Percentiles rank a stretch among this genome's conserved stretches.
Evolutionary conservation across 2,113 vertebrate genomes (phyloP).

Genomic region (Lonchura striata): DNA sequence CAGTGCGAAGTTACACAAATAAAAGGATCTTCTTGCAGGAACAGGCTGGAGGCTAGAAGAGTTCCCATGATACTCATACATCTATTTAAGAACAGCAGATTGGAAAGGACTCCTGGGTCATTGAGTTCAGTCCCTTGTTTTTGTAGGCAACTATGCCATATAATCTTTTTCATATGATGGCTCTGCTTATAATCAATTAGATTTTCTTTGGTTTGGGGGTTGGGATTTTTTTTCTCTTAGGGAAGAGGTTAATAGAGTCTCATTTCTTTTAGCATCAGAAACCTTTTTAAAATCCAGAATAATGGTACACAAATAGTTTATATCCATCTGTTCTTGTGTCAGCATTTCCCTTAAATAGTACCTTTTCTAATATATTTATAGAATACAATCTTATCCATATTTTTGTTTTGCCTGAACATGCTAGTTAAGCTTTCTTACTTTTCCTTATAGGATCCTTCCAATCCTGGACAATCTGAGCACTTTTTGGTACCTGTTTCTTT

Average conservation of each 20-base stretch:
- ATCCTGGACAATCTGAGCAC: background rate
- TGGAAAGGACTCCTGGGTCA: conserved; percentile 56
- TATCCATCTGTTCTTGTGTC: background rate
- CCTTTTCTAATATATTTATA: background rate
- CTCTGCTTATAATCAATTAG: conserved; percentile 40
- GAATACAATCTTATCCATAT: background rate
- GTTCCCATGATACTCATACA: conserved; percentile 44
- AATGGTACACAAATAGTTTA: background rate
- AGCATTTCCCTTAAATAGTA: background rate
- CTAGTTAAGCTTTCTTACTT: background rate
- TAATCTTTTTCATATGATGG: conserved; percentile 50
- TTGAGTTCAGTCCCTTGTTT: conserved; percentile 59
- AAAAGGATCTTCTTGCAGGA: conserved; percentile 49
- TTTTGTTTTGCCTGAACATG: background rate
- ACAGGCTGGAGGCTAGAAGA: conserved; percentile 41
- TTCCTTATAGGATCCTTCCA: background rate
- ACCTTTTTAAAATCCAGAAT: background rate
- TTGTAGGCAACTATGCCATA: conserved; percentile 40
- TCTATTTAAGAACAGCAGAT: conserved; percentile 64
- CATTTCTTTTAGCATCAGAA: conserved; percentile 15
- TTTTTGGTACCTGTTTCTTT: background rate
- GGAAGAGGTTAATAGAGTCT: background rate
- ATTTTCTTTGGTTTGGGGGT: background rate
- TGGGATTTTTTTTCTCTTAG: background rate
- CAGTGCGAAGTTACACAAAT: conserved; percentile 40